These are phyloP conservation scores for Brenthis daphne DNA, from an alignment of 2,888 invertebrate genomes.

Conservation along the genomic window DNA sequence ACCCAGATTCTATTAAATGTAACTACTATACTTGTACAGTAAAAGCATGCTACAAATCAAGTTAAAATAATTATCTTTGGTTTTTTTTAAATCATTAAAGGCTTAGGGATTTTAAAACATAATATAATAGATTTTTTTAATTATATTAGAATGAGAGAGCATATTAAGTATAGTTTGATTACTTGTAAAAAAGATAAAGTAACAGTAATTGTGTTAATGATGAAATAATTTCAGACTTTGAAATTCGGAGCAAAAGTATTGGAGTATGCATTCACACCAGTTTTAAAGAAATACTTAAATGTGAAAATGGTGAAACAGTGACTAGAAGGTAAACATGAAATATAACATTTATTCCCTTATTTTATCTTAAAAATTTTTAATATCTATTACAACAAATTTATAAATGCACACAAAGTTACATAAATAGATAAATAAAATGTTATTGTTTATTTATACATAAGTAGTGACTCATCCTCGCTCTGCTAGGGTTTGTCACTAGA, in stretches of 20 bases:
- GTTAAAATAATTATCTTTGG: background rate
- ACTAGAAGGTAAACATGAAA: slow-evolving; percentile 84
- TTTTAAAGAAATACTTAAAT: slow-evolving; percentile 91
- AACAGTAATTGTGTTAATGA: background rate
- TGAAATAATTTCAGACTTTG: slow-evolving; percentile 83
- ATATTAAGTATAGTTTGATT: too few species aligned
- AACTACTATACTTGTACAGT: too few species aligned
- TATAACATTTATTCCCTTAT: background rate
- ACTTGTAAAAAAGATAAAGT: too few species aligned
- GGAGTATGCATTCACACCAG: slow-evolving; percentile 92
- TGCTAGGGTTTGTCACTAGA: too few species aligned
- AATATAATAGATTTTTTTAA: background rate
- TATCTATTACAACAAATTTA: too few species aligned
- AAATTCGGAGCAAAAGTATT: slow-evolving; percentile 90
- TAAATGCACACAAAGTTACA: too few species aligned
- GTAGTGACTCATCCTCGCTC: too few species aligned
- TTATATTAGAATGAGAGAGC: background rate
- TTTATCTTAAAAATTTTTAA: background rate
- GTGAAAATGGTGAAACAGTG: slow-evolving; percentile 90
- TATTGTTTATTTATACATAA: background rate
- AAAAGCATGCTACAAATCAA: too few species aligned
- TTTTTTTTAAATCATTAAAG: too few species aligned
- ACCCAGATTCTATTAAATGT: too few species aligned
- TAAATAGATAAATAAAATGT: background rate
- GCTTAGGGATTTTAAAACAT: too few species aligned